A percentile compares a stretch with the other conserved stretches of the same genome.
phyloP scores from a whole-genome alignment of 35 echinoderm and acorn worm species.

The Holothuria glaberrima region DNA sequence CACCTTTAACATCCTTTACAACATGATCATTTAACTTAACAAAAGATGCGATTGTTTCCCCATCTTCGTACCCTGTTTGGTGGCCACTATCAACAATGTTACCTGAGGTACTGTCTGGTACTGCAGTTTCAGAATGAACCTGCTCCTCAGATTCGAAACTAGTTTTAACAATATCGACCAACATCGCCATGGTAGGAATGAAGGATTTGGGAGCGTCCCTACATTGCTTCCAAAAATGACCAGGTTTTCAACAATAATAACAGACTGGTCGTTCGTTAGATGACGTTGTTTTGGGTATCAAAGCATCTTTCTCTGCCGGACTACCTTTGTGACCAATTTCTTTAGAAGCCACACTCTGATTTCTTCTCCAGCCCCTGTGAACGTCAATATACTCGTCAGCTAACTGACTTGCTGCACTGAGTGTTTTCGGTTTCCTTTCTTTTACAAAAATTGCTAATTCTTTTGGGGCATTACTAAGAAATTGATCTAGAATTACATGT shows the following conservation, averaged over 20 bases:
- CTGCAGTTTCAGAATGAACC: not conserved
- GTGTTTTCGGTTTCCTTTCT: slow-evolving; percentile 27
- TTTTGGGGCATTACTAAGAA: slow-evolving; percentile 34
- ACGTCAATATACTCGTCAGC: slow-evolving; percentile 46
- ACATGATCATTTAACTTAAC: not conserved
- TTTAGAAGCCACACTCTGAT: not conserved
- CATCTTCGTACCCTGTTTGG: not conserved
- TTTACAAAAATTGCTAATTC: slow-evolving; percentile 33
- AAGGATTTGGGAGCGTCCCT: slow-evolving; percentile 11
- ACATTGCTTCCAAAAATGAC: slow-evolving; percentile 43
- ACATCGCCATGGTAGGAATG: not conserved
- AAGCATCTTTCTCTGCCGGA: too few species aligned
- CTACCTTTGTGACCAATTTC: too few species aligned
- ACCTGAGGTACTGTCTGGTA: not conserved
- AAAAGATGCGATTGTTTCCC: not conserved
- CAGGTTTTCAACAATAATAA: slow-evolving; percentile 24
- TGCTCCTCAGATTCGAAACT: not conserved
- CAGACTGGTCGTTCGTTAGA: not conserved
- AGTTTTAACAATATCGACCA: slow-evolving; percentile 13
- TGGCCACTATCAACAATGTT: not conserved
- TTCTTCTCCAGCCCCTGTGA: not conserved
- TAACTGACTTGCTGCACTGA: not conserved
- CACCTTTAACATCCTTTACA: not conserved
- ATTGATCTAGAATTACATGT: slow-evolving; percentile 37
- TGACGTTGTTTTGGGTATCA: not conserved